Evolutionary conservation across 2,797 vertebrate genomes (phyloP).

Genomic region (Chrosomus eos): DNA sequence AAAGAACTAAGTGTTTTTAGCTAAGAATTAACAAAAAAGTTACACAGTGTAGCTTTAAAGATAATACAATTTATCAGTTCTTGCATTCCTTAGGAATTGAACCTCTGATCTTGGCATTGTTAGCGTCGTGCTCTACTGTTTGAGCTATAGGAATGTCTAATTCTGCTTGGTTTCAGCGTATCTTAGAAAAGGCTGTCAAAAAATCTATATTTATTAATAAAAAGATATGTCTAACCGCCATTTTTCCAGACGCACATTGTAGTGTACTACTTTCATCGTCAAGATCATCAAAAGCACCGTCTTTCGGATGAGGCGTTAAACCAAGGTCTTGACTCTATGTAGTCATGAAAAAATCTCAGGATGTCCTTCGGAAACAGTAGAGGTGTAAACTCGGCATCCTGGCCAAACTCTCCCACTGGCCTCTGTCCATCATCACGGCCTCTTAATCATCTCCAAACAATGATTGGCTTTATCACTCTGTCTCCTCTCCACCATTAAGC

Average conservation of each 20-base stretch:
- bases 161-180: background rate
- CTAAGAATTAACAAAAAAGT: too few species aligned
- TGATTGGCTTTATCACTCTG: background rate
- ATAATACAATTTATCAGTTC: background rate
- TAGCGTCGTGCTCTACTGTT: background rate
- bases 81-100: background rate
- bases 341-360: background rate
- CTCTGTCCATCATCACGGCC: background rate
- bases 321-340: background rate
- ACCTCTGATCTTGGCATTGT: background rate
- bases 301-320: background rate
- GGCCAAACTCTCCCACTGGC: background rate
- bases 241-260: background rate
- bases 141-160: background rate
- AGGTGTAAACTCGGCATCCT: background rate
- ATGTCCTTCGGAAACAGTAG: background rate
- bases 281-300: background rate
- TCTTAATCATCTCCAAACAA: background rate
- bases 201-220: background rate
- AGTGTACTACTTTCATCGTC: background rate
- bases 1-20: too few species aligned
- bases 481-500: background rate
- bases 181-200: background rate
- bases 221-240: background rate
- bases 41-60: too few species aligned